phyloP scores from a whole-genome alignment of 1,140 invertebrate genomes.

The Drosophila asahinai region DNA sequence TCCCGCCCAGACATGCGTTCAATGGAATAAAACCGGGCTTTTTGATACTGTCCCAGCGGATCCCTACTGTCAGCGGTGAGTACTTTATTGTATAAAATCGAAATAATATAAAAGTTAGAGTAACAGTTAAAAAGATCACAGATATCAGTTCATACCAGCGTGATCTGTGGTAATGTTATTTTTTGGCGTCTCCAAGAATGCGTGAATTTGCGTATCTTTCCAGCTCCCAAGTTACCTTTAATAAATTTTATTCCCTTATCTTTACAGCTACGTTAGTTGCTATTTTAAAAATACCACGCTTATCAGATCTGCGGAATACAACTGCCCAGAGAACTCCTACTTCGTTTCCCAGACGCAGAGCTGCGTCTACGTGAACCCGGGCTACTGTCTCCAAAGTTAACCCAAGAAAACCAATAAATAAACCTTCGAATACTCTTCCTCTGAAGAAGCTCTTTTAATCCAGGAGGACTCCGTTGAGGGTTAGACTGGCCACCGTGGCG shows the following conservation, averaged over 20 bases:
- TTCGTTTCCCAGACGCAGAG: conserved; percentile 47
- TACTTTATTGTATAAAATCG: not conserved
- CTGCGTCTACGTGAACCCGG: conserved; percentile 57
- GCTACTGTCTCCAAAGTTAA: conserved; percentile 46
- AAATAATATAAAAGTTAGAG: too few relatives aligned
- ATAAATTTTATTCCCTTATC: conserved; percentile 16
- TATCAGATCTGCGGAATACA: conserved; percentile 52
- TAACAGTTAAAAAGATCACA: too few relatives aligned
- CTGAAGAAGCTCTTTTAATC: conserved; percentile 15
- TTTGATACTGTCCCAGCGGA: conserved; percentile 61
- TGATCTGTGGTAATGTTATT: not conserved
- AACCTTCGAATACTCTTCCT: conserved; percentile 25
- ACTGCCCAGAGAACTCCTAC: conserved; percentile 49
- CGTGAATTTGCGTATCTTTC: not conserved
- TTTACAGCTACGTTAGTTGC: conserved; percentile 76
- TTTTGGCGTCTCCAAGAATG: not conserved
- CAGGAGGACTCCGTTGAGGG: conserved; percentile 50
- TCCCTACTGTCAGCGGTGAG: conserved; percentile 67
- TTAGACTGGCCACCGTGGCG: conserved; percentile 37
- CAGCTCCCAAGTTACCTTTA: not conserved
- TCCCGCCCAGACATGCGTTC: conserved; percentile 49
- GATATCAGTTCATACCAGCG: not conserved
- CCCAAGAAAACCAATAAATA: conserved; percentile 1
- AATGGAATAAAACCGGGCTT: conserved; percentile 43
- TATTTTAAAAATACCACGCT: conserved; percentile 38